Conservation (phyloP, 2,797 vertebrate genomes). For the Chloroceryle inda region DNA sequence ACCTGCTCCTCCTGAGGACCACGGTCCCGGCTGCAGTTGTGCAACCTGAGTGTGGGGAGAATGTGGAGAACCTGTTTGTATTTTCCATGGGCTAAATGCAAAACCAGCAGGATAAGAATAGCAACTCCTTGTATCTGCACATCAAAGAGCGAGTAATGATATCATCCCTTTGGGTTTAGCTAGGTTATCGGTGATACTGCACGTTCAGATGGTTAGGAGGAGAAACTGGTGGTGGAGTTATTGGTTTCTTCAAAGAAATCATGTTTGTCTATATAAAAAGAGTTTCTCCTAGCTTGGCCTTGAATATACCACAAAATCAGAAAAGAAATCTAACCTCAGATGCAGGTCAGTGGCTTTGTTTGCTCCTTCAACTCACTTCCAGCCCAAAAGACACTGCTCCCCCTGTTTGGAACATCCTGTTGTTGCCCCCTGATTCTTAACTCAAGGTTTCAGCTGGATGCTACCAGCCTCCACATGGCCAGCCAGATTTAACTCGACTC, state of each 20-base stretch:
- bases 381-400: background rate
- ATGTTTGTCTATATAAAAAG: background rate
- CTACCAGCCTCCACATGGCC: background rate
- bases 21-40: accelerated
- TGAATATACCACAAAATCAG: background rate
- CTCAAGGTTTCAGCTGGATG: background rate
- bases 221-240: background rate
- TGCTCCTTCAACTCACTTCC: background rate
- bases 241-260: background rate
- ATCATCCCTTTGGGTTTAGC: background rate
- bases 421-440: background rate
- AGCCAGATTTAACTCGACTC: background rate
- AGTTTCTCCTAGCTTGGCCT: background rate
- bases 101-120: background rate
- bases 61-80: background rate
- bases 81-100: background rate
- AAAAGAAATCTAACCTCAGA: background rate
- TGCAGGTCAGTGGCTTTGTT: background rate
- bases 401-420: background rate
- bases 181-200: background rate
- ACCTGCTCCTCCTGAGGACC: background rate
- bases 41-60: background rate
- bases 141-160: background rate
- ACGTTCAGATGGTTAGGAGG: background rate
- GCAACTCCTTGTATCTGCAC: background rate